Base-by-base conservation (phyloP, 2,888 invertebrate species). In the Aporophyla nigra region DNA sequence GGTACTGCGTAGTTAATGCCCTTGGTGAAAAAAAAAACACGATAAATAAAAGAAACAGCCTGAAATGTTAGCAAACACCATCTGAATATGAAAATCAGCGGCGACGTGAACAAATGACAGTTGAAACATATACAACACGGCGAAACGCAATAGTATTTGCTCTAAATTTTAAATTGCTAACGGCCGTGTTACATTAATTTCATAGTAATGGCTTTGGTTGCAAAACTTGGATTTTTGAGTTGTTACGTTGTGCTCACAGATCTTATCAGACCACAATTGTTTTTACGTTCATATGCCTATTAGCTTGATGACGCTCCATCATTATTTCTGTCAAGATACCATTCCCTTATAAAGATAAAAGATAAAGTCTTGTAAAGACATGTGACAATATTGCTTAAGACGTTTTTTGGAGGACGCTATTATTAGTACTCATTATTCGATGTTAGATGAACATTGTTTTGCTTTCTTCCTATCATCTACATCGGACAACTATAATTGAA, bases 131-230 rank as follows among this genome's bases (percentile, higher is more conserved):
- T 93, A 92, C 92, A 90, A 90, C 83, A 80, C 88, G 88, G 90
- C 93, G 91, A 93, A 94, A 90, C 93, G 92, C 93, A 94, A 94
- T 92, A 88, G 90, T 88, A 86, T 89, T 85, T 93, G 92, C 86
- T 95, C 94, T 95, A 93, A 93, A 95, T 95, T 95, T 94, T 87
- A 95, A 94, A 95, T 95, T 88, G 81, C 91, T 90, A 90, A 91
- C 92, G 93, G 91, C 93, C 93, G 92, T 90, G 92, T 93, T 94
- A 94, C 94, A 94, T 94, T 93, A 88, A 92, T 94, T 92, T 93
- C 87, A 90, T 91, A 87, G 90, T 90, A 87, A 89, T 86, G 73
- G 82, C 78, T 84, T 74, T 74, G 61, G 76, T 88, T 88, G 81
- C 86, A 82, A 88, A 83, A 83, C 77, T 79, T 76, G 68, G 49